Base-by-base conservation (phyloP, 1,140 invertebrate species). In the Holcopasites calliopsidis region DNA sequence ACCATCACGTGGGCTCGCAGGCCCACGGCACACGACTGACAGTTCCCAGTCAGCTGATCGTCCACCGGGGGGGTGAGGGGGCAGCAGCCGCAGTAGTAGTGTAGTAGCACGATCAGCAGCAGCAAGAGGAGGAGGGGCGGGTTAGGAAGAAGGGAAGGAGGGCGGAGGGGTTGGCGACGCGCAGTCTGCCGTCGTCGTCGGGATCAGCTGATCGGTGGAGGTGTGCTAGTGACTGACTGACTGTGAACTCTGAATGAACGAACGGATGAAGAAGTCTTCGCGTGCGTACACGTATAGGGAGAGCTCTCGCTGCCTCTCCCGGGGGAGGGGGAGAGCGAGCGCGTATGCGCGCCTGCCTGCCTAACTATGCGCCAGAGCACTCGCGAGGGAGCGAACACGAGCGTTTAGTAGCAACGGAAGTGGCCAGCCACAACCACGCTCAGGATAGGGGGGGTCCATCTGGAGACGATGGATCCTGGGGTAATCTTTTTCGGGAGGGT, bases 11-110 rank as follows among this genome's bases (percentile, higher is more conserved):
- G 85, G 79, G 42, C 74, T 86, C 73, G 71, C 77, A 73, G 82
- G 75, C 77, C 83, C 87, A 87, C 83, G 66, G 82, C 73, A 78
- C 80, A 64, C 83, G 57, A 87, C 88, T 86, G 87, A 86, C 86
- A 85, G 83, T 87, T 86, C 77, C 75, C 84, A 87, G 84, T 90
- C 88, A 89, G 88, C 88, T 89, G 89, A 89, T 88, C 85, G 87
- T 87, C 78, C 84, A 83, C 71, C 64, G 71, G 64, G 58, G 64
- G 72, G 74, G 42, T 65, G 26, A 52, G 79, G 68, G 80, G 62
- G 77, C 61, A 42, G 42, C 44, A 60, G 65, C 50, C 76, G 55
- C n/a, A 70, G 61, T 52, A 74, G 65, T 2, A 80, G 52, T 13
- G 64, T 11, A 66, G 54, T 13, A 74, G 50, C 44, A 74, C 73